Evolutionary conservation across 2,888 invertebrate species (phyloP).

Genomic region (Parnassius glacialis): DNA sequence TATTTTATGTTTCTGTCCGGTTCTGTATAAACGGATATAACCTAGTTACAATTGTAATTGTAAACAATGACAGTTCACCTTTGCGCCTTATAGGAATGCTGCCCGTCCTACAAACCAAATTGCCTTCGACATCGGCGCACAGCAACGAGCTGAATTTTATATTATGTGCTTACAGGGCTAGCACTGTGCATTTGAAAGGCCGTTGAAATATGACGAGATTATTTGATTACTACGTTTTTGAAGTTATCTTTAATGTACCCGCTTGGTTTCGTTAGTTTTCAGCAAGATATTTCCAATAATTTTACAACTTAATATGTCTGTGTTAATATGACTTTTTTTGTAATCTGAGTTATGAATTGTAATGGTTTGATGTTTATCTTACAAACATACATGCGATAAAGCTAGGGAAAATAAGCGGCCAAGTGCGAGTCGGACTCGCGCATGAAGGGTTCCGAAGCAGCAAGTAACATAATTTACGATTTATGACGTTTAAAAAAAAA

Average conservation of each 20-base stretch:
- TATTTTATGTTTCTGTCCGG: not conserved
- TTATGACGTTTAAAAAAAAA: too few species aligned
- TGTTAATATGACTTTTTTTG: not conserved
- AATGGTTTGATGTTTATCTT: too few species aligned
- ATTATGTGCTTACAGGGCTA: not conserved
- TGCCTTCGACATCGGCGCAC: conserved; percentile 19
- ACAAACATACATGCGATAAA: too few species aligned
- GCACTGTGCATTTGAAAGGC: not conserved
- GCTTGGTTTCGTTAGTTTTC: too few species aligned
- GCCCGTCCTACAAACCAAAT: conserved; percentile 23
- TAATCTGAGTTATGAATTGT: not conserved
- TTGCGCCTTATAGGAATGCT: conserved; percentile 19
- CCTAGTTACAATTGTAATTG: conserved; percentile 4
- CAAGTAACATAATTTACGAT: too few species aligned
- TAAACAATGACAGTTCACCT: conserved; percentile 21
- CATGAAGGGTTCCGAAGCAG: too few species aligned
- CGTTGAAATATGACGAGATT: not conserved
- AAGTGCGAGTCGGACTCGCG: too few species aligned
- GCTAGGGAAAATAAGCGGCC: too few species aligned
- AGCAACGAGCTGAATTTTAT: conserved; percentile 14
- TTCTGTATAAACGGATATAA: not conserved
- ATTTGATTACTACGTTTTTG: too few species aligned
- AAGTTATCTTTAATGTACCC: too few species aligned
- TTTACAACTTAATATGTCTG: not conserved
- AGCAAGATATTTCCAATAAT: not conserved